Base-by-base conservation (phyloP, 2,113 vertebrate species). In the Acrocephalus kingi region DNA sequence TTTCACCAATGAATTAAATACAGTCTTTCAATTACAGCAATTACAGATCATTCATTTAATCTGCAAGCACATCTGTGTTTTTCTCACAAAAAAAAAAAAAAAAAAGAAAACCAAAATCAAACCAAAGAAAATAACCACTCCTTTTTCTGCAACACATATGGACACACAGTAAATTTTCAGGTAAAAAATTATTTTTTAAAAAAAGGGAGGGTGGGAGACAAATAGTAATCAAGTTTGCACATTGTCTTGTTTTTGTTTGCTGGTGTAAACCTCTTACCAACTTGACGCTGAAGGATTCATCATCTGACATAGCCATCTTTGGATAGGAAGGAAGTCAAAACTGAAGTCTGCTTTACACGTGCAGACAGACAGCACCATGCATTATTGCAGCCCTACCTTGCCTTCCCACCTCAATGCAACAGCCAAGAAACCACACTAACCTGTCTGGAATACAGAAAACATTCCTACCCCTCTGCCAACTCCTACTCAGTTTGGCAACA, bases 141-240 rank as follows among this genome's bases (percentile, higher is more conserved):
- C 20, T 20, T 63, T 37, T 52, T 49, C 45, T 3, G 1, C 58
- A 91, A 49, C 5, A 85, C 5, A 18, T 18, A 41, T 2, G 8
- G 14, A 56, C 23, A 64, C 20, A 63, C 2, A 56, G 4, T 15
- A 78, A 89, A 72, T 12, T 9, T n/a, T 14, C 8, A 56, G 10
- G 18, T 41, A 10, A 56, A 64, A 66, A 75, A 28, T 10, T 16
- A 13, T 20, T 30, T 69, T 6, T 39, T 48, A 18, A 2, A 30
- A 61, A 39, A 6, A 4, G 54, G 0, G 2, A 4, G 2, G 4
- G 2, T 4, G 18, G 15, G 12, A 79, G 4, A 51, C 12, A 59
- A 75, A 74, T 10, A 87, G 31, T 33, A 78, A n/a, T 0, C 5
- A 2, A 73, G 33, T 46, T 54, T 75, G 39, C 45, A 64, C 22